Base-by-base conservation (phyloP, 2,113 vertebrate genomes). In the Lagopus leucura region DNA sequence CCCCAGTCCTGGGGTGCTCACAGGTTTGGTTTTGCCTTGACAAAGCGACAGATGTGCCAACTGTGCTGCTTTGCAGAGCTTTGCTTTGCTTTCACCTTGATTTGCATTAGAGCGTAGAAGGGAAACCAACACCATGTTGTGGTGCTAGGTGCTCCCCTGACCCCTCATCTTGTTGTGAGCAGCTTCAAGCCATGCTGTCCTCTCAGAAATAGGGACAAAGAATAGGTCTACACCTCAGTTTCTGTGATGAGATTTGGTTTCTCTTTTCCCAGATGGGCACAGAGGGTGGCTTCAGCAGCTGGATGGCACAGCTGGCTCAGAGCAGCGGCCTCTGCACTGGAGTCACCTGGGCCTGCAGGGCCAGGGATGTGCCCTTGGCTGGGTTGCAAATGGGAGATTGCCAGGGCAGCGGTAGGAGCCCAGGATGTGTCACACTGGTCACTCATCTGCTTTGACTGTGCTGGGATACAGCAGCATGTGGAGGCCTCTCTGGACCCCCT, bases 11-110 rank as follows among this genome's bases (percentile, higher is more conserved):
- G 0, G n/a, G 13, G 4, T 16, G 19, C n/a, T 12, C 47, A 47
- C 15, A 2, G 76, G 10, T 69, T 48, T 34, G 47, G 50, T 42
- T 64, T 64, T 42, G 28, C 45, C 25, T 42, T 82, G 72, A 65
- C 19, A 4, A 42, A 65, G 66, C 6, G 28, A 18, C 0, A 0
- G 52, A 36, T 25, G 36, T 38, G 4, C 38, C 0, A 5, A 5
- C 13, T 25, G 24, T 34, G 75, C 34, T 3, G 0, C 2, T 2
- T 72, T 64, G 18, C 58, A 42, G 42, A 43, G 15, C 42, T 43
- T 43, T 43, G 14, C 42, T 43, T 11, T 48, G 47, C 47, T 48
- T 48, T 48, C 21, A 21, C 38, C 34, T 34, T 28, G 12, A 5
- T 69, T 86, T 93, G 67, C 67, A 40, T 16, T 36, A 10, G 42